Percentiles rank a stretch among this genome's conserved stretches.
Evolutionary conservation across 35 echinoderm and acorn worm genomes (phyloP).

Genomic region (Stichopus chloronotus): DNA sequence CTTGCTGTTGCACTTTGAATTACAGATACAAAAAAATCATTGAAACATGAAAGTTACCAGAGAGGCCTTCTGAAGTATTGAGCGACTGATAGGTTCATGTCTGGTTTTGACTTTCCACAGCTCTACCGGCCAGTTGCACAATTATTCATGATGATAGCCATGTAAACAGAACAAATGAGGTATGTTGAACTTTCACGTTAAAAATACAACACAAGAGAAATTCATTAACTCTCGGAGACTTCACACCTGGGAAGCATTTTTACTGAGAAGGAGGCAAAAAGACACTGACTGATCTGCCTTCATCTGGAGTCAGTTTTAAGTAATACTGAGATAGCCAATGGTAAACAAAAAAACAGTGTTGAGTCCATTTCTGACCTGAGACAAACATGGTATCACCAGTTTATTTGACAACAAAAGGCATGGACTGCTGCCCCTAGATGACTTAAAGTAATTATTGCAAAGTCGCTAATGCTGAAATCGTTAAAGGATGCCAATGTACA

Average conservation of each 20-base stretch:
- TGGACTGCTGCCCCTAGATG: no score
- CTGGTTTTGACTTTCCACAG: background rate
- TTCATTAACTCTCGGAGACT: slow-evolving; percentile 11
- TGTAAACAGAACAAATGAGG: background rate
- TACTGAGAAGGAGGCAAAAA: background rate
- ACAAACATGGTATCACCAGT: no score
- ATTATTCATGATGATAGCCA: background rate
- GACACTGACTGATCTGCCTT: background rate
- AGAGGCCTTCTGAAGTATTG: no score
- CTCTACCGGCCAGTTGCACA: background rate
- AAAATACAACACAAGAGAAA: background rate
- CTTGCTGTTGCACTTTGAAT: no score
- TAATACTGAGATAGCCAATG: background rate
- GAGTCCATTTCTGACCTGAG: background rate
- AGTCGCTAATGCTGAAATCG: background rate
- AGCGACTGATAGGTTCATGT: no score
- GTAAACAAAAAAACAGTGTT: background rate
- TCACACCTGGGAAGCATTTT: slow-evolving; percentile 7
- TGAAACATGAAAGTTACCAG: no score
- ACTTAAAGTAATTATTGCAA: no score
- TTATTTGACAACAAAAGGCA: no score
- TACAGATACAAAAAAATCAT: no score
- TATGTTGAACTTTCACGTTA: background rate
- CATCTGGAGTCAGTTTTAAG: background rate
- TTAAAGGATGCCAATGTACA: background rate